A percentile compares a stretch with the other conserved stretches of the same genome.
Evolutionary conservation across 2,888 invertebrate genomes (phyloP).

Genomic region (Incurvaria masculella): DNA sequence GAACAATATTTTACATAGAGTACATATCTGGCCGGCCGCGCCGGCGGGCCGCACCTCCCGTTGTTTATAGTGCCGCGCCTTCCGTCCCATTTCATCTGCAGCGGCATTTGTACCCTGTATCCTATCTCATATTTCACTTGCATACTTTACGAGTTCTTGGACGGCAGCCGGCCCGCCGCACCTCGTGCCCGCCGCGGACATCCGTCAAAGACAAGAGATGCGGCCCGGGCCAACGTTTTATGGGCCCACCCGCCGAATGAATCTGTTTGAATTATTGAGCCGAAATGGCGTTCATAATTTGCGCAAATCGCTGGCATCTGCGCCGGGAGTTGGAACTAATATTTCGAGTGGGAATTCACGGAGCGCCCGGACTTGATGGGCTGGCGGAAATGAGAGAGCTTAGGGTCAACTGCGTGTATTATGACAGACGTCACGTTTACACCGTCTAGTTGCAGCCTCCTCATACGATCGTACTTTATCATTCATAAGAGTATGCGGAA

Average conservation of each 20-base stretch:
- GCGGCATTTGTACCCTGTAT: constrained; percentile 25
- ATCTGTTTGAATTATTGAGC: background rate
- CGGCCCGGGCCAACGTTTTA: background rate
- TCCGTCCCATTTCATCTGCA: constrained; percentile 26
- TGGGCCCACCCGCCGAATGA: background rate
- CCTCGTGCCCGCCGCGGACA: constrained; percentile 25
- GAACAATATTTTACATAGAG: too few species aligned
- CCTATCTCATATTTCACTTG: constrained; percentile 34
- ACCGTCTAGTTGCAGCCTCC: too few species aligned
- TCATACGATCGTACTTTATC: too few species aligned
- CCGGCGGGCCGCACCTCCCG: background rate
- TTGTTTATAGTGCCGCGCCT: background rate
- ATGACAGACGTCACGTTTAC: too few species aligned
- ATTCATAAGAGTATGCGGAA: too few species aligned
- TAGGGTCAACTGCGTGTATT: too few species aligned
- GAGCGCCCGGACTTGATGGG: too few species aligned
- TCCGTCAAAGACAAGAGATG: constrained; percentile 25
- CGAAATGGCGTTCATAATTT: background rate
- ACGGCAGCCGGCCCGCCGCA: constrained; percentile 21
- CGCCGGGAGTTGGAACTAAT: background rate
- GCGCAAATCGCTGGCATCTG: background rate
- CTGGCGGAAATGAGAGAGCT: too few species aligned
- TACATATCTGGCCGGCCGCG: too few species aligned
- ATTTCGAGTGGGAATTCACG: background rate
- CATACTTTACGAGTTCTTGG: constrained; percentile 41